Evolutionary conservation across 2,797 vertebrate species (phyloP).

Genomic region (Catostomus latipinnis): DNA sequence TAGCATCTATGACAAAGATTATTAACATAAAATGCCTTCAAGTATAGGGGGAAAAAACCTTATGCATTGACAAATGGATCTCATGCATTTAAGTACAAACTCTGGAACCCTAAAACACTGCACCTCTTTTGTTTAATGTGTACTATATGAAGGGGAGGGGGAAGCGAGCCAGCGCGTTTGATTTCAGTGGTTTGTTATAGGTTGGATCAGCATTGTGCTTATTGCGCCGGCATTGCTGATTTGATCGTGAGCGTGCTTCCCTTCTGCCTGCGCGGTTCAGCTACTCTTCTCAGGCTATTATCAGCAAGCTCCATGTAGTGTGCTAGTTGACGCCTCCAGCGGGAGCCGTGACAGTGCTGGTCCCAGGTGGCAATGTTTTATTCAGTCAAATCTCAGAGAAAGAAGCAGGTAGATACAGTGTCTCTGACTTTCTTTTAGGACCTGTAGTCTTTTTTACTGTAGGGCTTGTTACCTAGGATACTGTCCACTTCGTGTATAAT

Average conservation of each 20-base stretch:
- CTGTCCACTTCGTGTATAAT: conserved; percentile 96
- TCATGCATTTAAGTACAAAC: conserved; percentile 49
- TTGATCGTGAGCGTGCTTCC: conserved; percentile 34
- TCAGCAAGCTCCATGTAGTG: conserved; percentile 31
- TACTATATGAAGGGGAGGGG: conserved; percentile 42
- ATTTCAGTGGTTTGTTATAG: conserved; percentile 38
- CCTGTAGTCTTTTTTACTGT: conserved; percentile 99
- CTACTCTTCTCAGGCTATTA: conserved; percentile 15
- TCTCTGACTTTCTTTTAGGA: conserved; percentile 76
- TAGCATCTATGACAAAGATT: neutral
- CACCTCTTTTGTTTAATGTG: conserved; percentile 24
- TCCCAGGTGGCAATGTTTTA: conserved; percentile 50
- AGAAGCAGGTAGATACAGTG: conserved; percentile 29
- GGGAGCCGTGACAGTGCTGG: conserved; percentile 50
- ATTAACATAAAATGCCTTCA: conserved; percentile 11
- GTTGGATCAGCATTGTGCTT: conserved; percentile 25
- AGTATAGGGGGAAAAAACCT: conserved; percentile 23
- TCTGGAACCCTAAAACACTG: conserved; percentile 44
- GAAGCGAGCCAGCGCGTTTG: conserved; percentile 37
- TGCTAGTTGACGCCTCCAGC: conserved; percentile 33
- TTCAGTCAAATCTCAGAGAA: conserved; percentile 46
- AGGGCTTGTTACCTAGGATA: conserved; percentile 99
- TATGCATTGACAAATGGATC: conserved; percentile 47
- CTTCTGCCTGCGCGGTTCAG: conserved; percentile 44
- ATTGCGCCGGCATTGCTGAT: conserved; percentile 33